These are phyloP conservation scores for Aplysina aerophoba DNA, from an alignment of 37 sponge, comb jelly and placozoan species.

Conservation along the genomic window DNA sequence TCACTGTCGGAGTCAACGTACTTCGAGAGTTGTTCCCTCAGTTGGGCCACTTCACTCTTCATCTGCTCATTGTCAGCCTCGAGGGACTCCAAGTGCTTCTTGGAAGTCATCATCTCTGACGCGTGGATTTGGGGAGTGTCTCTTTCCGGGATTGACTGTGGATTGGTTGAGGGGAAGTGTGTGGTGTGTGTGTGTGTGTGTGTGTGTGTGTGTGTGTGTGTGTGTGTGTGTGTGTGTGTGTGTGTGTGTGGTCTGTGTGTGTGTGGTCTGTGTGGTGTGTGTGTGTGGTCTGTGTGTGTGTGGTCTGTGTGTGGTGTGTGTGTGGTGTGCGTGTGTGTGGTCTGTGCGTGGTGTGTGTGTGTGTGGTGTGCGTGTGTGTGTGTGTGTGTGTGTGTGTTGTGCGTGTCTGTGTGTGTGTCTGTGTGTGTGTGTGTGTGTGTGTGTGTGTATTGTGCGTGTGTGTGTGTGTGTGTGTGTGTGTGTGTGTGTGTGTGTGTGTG, in stretches of 20 bases:
- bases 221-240: slow-evolving; percentile 55
- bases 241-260: slow-evolving; percentile 56
- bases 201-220: slow-evolving; percentile 41
- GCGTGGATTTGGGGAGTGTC: not conserved
- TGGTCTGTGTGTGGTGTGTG: slow-evolving; percentile 38
- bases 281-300: slow-evolving; percentile 45
- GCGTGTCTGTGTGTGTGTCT: slow-evolving; percentile 50
- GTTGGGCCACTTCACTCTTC: not conserved
- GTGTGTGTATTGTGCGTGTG: slow-evolving; percentile 45
- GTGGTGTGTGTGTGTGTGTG: slow-evolving; percentile 45
- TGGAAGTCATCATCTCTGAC: slow-evolving; percentile 11
- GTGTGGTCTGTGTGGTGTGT: slow-evolving; percentile 45
- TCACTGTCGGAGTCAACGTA: slow-evolving; percentile 4
- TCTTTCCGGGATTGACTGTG: slow-evolving; percentile 3
- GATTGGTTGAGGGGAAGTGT: not conserved
- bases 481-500: not conserved
- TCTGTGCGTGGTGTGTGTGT: slow-evolving; percentile 14
- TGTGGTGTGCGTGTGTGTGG: slow-evolving; percentile 50
- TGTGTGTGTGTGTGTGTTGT: slow-evolving; percentile 51
- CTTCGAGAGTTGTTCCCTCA: not conserved
- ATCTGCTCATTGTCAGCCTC: not conserved
- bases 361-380: slow-evolving; percentile 47
- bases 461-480: slow-evolving; percentile 40
- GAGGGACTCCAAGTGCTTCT: not conserved
- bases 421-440: slow-evolving; percentile 34